A percentile compares a stretch with the other conserved stretches of the same genome.
Evolutionary conservation across 2,113 vertebrate species (phyloP).

Genomic region (Hemibagrus wyckioides): DNA sequence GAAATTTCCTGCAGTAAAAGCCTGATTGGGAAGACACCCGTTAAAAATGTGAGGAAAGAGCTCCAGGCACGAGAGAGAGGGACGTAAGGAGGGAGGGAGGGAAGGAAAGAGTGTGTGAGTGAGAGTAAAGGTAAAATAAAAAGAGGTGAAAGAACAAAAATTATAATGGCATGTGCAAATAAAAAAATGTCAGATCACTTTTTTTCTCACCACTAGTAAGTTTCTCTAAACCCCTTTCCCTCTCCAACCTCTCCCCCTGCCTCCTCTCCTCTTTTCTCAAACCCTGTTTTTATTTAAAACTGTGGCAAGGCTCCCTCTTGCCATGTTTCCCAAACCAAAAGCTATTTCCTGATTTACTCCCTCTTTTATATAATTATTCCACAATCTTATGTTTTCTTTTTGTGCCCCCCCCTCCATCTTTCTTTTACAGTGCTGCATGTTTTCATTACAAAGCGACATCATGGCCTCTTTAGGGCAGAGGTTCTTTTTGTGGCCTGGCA

Average conservation of each 20-base stretch:
- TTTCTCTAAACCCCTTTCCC: conserved; percentile 39
- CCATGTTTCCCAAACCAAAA: conserved; percentile 74
- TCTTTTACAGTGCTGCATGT: conserved; percentile 58
- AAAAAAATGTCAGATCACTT: conserved; percentile 12
- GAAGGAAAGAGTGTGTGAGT: neutral
- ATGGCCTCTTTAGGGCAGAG: conserved; percentile 58
- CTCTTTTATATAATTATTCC: conserved; percentile 77
- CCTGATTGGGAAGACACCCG: conserved; percentile 77
- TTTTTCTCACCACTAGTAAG: conserved; percentile 62
- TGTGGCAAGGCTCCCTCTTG: conserved; percentile 68
- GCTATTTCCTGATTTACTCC: conserved; percentile 78
- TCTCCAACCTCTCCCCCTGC: neutral
- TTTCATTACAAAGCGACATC: conserved; percentile 67
- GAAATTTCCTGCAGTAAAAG: conserved; percentile 82
- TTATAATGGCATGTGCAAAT: neutral
- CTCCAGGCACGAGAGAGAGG: conserved; percentile 12
- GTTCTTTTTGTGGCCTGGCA: conserved; percentile 53
- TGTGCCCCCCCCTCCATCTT: neutral
- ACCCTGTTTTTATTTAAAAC: conserved; percentile 73
- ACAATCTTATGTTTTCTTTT: conserved; percentile 59
- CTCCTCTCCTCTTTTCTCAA: conserved; percentile 46
- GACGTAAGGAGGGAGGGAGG: neutral
- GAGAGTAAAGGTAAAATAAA: conserved; percentile 16
- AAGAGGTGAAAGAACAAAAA: neutral
- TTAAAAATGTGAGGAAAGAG: conserved; percentile 56